Evolutionary conservation across 2,797 vertebrate species (phyloP), one percentile per base, ranked within the genome.

Genomic region (Clarias laeviceps): DNA sequence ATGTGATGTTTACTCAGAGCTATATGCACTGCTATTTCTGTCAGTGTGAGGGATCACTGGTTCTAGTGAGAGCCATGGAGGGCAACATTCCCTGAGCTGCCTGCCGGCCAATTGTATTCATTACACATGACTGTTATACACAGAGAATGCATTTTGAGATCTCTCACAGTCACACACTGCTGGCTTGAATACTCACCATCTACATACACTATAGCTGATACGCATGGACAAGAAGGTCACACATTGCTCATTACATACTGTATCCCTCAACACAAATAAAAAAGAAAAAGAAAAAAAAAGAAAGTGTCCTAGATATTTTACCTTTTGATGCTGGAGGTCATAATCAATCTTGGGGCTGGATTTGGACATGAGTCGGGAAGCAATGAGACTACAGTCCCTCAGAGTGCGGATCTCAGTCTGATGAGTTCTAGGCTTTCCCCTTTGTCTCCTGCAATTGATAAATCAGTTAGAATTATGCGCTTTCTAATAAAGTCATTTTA

Each of bases 361-460:
- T 92, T 95, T 95, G 89, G 94, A 94, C 94, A 94, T 92, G 87
- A 95, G 92, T 79, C 92, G 89, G 0, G 94, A 93, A 87, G 92
- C 88, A 79, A 93, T 94, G 90, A 94, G 82, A 40, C 90, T 91
- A 87, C 93, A 94, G 90, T 95, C 93, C 89, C 95, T 95, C 90
- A 96, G 88, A 90, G 91, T 93, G 80, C 93, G 94, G 80, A 92
- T 93, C 80, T 95, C 95, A 0, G 94, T 93, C 81, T 95, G 94
- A 89, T 96, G 94, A 86, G 93, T 91, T 89, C 94, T 93, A 79
- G 95, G 93, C 90, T 96, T 96, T 84, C 95, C 94, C 45, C 94
- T 86, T 74, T 93, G 94, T 84, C 84, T 92, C 89, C 92, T 93
- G 88, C 62, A 83, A 83, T 29, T 74, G 29, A 45, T 50, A 59